These are phyloP conservation scores for Nannoperca obscura DNA, from an alignment of 2,797 vertebrate genomes.

Conservation along the genomic window DNA sequence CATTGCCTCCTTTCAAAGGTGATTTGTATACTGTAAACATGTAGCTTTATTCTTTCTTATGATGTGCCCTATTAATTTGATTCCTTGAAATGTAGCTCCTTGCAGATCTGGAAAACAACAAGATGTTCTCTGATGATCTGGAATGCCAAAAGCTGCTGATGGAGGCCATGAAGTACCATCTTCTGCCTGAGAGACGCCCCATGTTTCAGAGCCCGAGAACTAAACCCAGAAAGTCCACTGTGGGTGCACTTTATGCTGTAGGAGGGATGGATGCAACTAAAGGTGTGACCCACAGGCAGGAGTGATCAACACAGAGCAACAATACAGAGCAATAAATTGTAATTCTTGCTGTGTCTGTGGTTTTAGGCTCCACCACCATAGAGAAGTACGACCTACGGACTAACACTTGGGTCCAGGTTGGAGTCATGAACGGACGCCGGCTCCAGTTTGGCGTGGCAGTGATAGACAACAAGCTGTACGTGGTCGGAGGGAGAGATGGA, in stretches of 20 bases:
- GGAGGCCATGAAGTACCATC: conserved; percentile 99
- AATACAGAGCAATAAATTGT: too few species aligned
- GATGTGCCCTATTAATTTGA: neutral
- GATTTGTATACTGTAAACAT: neutral
- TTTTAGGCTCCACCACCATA: conserved; percentile 93
- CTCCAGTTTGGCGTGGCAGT: conserved; percentile 97
- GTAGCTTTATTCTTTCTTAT: neutral
- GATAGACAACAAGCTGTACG: conserved; percentile 96
- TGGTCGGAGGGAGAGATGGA: conserved; percentile 96
- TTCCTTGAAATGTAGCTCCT: conserved; percentile 86
- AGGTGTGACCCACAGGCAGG: conserved; percentile 78
- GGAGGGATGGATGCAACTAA: conserved; percentile 97
- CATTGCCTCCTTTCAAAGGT: neutral
- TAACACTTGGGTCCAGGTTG: conserved; percentile 94
- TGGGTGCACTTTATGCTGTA: conserved; percentile 95
- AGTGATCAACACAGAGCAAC: neutral
- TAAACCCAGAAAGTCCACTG: conserved; percentile 97
- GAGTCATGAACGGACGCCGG: conserved; percentile 93
- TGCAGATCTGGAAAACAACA: conserved; percentile 96
- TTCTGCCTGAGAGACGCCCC: conserved; percentile 93
- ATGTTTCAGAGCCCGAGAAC: conserved; percentile 98
- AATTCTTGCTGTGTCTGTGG: neutral
- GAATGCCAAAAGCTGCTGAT: conserved; percentile 98
- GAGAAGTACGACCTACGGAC: conserved; percentile 97
- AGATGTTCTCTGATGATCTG: conserved; percentile 95